phyloP scores from a whole-genome alignment of 53 echinoderm and acorn worm species.

The Holothuria leucospilota region DNA sequence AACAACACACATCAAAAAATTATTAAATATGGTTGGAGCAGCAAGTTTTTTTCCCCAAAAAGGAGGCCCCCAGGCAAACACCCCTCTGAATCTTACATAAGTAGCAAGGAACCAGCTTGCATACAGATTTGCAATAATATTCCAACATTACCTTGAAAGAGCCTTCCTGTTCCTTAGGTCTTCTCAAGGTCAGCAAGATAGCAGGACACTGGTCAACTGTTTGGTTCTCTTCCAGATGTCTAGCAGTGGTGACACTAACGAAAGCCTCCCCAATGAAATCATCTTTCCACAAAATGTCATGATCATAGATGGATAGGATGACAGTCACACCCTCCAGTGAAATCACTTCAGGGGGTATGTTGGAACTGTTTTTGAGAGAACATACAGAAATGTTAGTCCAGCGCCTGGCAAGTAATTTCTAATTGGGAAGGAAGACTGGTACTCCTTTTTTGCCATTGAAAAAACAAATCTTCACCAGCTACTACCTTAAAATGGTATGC shows the following conservation, averaged over 20 bases:
- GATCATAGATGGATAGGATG: slow-evolving; percentile 80
- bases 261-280: slow-evolving; percentile 92
- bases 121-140: background rate
- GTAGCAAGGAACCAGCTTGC: no score
- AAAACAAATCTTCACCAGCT: no score
- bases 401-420: no score
- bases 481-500: no score
- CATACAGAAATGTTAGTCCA: no score
- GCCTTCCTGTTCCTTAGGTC: slow-evolving; percentile 69
- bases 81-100: no score
- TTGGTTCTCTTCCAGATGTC: slow-evolving; percentile 67
- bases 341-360: slow-evolving; percentile 73
- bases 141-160: slow-evolving; percentile 61
- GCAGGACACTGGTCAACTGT: slow-evolving; percentile 82
- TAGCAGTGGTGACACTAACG: slow-evolving; percentile 78
- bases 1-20: no score
- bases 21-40: no score
- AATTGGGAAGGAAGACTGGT: no score
- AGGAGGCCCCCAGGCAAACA: no score
- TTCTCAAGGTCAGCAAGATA: slow-evolving; percentile 84
- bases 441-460: no score
- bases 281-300: slow-evolving; percentile 78
- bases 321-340: slow-evolving; percentile 69
- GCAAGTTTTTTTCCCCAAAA: no score
- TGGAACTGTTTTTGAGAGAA: slow-evolving; percentile 51